phyloP scores from a whole-genome alignment of 2,113 vertebrate genomes.

The Semicossyphus pulcher region DNA sequence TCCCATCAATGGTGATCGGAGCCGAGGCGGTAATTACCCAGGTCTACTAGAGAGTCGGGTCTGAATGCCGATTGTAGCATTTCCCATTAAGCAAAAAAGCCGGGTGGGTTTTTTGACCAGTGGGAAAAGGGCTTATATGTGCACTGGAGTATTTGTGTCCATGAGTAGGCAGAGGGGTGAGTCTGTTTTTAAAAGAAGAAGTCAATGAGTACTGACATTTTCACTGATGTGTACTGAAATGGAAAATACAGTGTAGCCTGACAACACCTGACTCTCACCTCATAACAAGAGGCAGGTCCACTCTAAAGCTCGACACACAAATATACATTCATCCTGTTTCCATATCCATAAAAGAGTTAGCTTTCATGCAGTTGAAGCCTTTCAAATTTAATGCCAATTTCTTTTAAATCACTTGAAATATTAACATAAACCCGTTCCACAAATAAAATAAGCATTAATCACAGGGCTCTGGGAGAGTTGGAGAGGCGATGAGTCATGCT shows the following conservation, averaged over 20 bases:
- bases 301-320: not conserved
- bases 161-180: not conserved
- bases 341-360: not conserved
- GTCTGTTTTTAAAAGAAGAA: slow-evolving; percentile 37
- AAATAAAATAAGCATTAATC: not conserved
- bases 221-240: slow-evolving; percentile 73
- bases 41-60: too few relatives aligned
- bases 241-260: slow-evolving; percentile 56
- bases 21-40: too few relatives aligned
- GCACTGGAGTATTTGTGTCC: not conserved
- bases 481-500: not conserved
- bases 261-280: slow-evolving; percentile 65
- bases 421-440: too few relatives aligned
- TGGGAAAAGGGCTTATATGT: too few relatives aligned
- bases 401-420: too few relatives aligned
- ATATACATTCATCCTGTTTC: not conserved
- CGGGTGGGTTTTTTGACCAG: too few relatives aligned
- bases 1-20: too few relatives aligned
- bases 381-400: too few relatives aligned
- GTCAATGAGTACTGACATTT: slow-evolving; percentile 70
- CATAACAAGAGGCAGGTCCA: slow-evolving; percentile 37
- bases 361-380: not conserved
- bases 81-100: too few relatives aligned
- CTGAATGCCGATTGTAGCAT: too few relatives aligned
- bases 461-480: not conserved